Base-by-base conservation (phyloP, 2,797 vertebrate species). In the Epinephelus awoara region DNA sequence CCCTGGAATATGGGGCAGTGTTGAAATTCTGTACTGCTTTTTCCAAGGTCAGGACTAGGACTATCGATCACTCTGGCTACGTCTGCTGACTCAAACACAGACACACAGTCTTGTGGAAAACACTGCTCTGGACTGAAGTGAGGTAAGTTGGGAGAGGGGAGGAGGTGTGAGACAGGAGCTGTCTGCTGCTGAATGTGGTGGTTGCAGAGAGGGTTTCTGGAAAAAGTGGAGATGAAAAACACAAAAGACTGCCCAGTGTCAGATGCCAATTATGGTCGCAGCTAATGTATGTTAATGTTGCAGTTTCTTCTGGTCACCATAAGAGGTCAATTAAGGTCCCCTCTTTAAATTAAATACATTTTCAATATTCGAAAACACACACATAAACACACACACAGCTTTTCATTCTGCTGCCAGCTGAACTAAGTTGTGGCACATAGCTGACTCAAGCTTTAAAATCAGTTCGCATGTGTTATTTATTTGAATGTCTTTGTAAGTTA, bases 51-150 rank as follows among this genome's bases (percentile, higher is more conserved):
- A 82, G 72, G 44, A 77, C 47, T 13, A 44, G 65, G 46, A 52
- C 46, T 67, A 85, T 85, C 12, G 75, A 90, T 85, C 38, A 50
- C 29, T 23, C 14, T 14, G 10, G 13, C 34, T 69, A 18, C 50
- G 46, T 55, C 27, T 74, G 86, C 86, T 88, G 89, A 88, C 54
- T 89, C 81, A 79, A 68, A 82, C 72, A 67, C 52, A 72, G 27
- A 65, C 44, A 44, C 67, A 42, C n/a, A 68, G 52, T 54, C 19
- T 57, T 14, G 29, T 49, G 7, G 17, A 38, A 67, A 67, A 47
- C 54, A 13, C 46, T 11, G 58, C 69, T 62, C 47, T 56, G 56
- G 61, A 38, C 46, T 21, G 29, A 54, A 72, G 23, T 11, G 57
- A 64, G 72, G 29, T 40, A 17, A 10, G 13, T 0, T 40, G 42